Percentiles rank a stretch among this genome's conserved stretches.
phyloP scores from a whole-genome alignment of 2,797 vertebrate genomes.

The Thaleichthys pacificus region DNA sequence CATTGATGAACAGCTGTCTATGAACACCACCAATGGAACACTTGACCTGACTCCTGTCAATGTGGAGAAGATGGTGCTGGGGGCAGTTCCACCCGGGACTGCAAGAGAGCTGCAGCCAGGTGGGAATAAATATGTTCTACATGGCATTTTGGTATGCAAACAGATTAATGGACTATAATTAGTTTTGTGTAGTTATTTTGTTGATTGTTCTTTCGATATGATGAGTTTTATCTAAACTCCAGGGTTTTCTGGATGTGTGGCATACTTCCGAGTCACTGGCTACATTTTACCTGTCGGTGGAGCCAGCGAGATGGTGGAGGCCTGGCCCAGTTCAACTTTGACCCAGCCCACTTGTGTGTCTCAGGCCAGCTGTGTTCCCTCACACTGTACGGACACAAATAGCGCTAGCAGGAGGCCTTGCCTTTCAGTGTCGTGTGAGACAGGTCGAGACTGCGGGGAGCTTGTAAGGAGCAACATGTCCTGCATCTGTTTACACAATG shows the following conservation, averaged over 20 bases:
- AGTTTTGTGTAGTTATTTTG: not conserved
- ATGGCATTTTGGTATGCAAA: not conserved
- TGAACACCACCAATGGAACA: constrained; percentile 56
- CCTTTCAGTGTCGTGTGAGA: constrained; percentile 54
- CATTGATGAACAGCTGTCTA: constrained; percentile 56
- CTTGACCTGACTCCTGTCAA: constrained; percentile 51
- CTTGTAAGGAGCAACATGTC: constrained; percentile 35
- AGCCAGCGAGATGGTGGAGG: constrained; percentile 59
- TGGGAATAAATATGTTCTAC: constrained; percentile 32
- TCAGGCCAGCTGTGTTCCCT: constrained; percentile 53
- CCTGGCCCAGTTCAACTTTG: constrained; percentile 58
- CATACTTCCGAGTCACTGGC: constrained; percentile 63
- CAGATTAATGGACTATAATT: not conserved
- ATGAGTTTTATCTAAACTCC: constrained; percentile 5
- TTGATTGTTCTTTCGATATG: not conserved
- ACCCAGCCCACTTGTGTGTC: constrained; percentile 60
- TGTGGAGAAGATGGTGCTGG: constrained; percentile 66
- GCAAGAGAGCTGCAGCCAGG: constrained; percentile 52
- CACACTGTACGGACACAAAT: constrained; percentile 50
- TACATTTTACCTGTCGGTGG: constrained; percentile 64
- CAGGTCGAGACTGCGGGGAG: constrained; percentile 39
- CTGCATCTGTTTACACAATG: constrained; percentile 70
- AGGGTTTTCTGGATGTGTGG: constrained; percentile 78
- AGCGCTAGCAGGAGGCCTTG: constrained; percentile 37
- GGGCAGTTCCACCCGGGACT: constrained; percentile 38